Evolutionary conservation across 2,888 invertebrate genomes (phyloP), one percentile per base, ranked within the genome.

Genomic region (Netelia virgata): DNA sequence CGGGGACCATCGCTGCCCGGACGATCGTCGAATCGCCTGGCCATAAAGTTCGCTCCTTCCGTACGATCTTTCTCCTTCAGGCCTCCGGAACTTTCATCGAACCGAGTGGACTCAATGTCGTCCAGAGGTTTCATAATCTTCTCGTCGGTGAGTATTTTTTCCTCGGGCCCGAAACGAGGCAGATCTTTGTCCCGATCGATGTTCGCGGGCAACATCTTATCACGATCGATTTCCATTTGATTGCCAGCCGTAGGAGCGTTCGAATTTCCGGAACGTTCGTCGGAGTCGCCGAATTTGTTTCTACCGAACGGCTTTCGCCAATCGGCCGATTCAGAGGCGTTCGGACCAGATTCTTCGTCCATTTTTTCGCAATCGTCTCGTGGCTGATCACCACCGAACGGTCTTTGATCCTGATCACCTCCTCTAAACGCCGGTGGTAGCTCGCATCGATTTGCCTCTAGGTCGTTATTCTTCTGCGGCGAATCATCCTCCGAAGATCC

Each of bases 261-360:
- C 1, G 28, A 41, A 43, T 70, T 77, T 41, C 41, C 68, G 18
- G 80, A 78, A 41, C 82, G 82, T 61, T 85, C 83, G 53, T 80
- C 76, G 47, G 74, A 73, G n/a, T 83, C 86, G 10, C 86, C 86
- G 20, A 86, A 84, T 74, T 82, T 77, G 16, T 79, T 84, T 14
- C 73, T 59, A 10, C 9, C 68, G 36, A 82, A 84, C 0, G 84
- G 66, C 43, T 84, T 84, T 57, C 76, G 74, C 83, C 84, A 86
- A 36, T 82, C 85, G 1, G 72, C 61, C 43, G 64, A 70, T 8
- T 77, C 20, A 9, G 41, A 14, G 23, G 18, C 6, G 23, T 77
- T 68, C 5, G 73, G n/a, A 20, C 10, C 59, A 8, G 69, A n/a
- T 57, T 47, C 20, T 23, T 50, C 16, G 14, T 28, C 53, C 20